These are phyloP conservation scores for Nemopilema nomurai DNA, from an alignment of 30 jellyfish, hydroid and myxozoan species.

Conservation along the genomic window DNA sequence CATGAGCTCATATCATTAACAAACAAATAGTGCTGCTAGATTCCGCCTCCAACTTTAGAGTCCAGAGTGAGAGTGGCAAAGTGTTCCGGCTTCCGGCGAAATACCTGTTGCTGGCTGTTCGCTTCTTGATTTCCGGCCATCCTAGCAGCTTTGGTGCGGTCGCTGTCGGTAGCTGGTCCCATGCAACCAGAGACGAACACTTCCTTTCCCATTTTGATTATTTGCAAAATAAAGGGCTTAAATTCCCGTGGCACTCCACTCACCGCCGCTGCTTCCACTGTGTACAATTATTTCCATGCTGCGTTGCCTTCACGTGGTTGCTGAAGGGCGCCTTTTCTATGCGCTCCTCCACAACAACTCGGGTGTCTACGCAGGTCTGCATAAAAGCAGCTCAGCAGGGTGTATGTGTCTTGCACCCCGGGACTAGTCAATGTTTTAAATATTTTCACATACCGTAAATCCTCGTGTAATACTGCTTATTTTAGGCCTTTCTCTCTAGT, in stretches of 20 bases:
- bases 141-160: not conserved
- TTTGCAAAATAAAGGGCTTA: too few species aligned
- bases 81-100: too few species aligned
- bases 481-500: too few species aligned
- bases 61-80: too few species aligned
- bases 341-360: not conserved
- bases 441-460: too few species aligned
- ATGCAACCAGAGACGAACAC: slow-evolving; percentile 25
- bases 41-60: too few species aligned
- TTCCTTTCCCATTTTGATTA: slow-evolving; percentile 21
- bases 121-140: not conserved
- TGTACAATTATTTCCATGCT: not conserved
- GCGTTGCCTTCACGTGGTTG: not conserved
- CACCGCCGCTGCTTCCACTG: too few species aligned
- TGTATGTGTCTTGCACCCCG: not conserved
- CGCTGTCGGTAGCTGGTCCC: slow-evolving; percentile 31
- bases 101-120: not conserved
- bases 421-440: not conserved
- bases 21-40: too few species aligned
- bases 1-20: too few species aligned
- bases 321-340: not conserved
- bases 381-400: not conserved
- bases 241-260: too few species aligned
- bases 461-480: too few species aligned
- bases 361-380: too few species aligned